Conservation (phyloP, 2,113 vertebrate genomes). For the Ameiurus melas region DNA sequence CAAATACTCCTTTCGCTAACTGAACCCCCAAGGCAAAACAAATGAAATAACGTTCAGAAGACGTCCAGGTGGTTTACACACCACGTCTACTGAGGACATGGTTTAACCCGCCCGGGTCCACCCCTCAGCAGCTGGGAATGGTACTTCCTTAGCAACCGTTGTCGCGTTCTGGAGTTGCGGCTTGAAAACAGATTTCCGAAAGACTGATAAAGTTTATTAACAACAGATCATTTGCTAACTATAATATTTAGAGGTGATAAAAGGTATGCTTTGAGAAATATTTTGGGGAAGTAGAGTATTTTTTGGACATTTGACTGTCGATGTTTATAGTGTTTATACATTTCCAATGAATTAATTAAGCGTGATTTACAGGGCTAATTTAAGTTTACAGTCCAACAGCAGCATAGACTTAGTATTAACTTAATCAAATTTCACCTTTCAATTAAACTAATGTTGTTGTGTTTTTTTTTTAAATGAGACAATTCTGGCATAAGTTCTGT, state of each 20-base stretch:
- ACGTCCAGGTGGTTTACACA: background rate
- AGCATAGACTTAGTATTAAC: background rate
- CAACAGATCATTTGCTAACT: background rate
- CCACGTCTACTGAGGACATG: background rate
- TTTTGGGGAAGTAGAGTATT: background rate
- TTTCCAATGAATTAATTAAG: background rate
- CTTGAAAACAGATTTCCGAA: conserved; percentile 53
- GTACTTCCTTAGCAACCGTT: conserved; percentile 62
- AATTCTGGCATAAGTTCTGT: background rate
- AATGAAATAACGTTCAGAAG: background rate
- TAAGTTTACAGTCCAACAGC: background rate
- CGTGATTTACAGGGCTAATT: background rate
- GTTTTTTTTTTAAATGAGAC: background rate
- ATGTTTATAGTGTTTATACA: background rate
- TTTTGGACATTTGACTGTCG: background rate
- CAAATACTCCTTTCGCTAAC: background rate
- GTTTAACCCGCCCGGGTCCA: background rate
- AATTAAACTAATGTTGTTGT: background rate
- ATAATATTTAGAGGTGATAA: background rate
- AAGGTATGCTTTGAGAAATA: background rate
- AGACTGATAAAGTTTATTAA: background rate
- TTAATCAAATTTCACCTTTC: background rate
- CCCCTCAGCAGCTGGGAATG: background rate
- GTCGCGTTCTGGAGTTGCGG: conserved; percentile 30
- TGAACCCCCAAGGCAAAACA: background rate